Evolutionary conservation across 2,113 vertebrate genomes (phyloP).

Genomic region (Vulpes ferrilata): DNA sequence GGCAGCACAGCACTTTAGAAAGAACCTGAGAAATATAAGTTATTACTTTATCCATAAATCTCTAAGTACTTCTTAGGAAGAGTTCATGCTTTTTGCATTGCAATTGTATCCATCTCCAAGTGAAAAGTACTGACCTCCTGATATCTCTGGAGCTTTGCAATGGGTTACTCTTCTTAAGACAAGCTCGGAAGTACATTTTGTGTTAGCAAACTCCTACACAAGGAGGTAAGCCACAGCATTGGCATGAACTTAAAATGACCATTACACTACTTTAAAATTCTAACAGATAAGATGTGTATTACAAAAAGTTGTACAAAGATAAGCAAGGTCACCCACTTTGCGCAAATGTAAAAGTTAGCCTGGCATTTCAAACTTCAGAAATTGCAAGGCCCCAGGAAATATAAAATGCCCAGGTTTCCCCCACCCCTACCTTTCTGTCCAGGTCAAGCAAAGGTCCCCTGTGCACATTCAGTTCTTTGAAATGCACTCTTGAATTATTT

Average conservation of each 20-base stretch:
- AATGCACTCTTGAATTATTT: neutral
- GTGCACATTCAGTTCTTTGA: neutral
- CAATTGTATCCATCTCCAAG: neutral
- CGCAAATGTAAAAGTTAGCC: slow-evolving; percentile 10
- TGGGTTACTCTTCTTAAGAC: neutral
- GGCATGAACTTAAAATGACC: slow-evolving; percentile 38
- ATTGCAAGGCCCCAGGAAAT: neutral
- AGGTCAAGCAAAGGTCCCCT: neutral
- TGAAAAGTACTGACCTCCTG: slow-evolving; percentile 23
- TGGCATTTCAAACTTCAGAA: slow-evolving; percentile 46
- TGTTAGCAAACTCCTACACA: neutral
- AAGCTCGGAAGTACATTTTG: neutral
- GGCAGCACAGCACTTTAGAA: neutral
- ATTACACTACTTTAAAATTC: slow-evolving; percentile 22
- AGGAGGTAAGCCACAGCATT: neutral
- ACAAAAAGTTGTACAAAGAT: neutral
- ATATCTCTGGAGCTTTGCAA: neutral
- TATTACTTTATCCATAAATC: neutral
- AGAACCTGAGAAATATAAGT: neutral
- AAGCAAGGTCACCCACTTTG: neutral
- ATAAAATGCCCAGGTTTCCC: neutral
- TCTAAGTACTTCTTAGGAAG: neutral
- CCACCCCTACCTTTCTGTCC: neutral
- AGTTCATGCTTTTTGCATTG: neutral
- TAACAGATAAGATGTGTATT: neutral